These are phyloP conservation scores for Ceraclea dissimilis DNA, from an alignment of 2,888 invertebrate genomes.

Conservation along the genomic window DNA sequence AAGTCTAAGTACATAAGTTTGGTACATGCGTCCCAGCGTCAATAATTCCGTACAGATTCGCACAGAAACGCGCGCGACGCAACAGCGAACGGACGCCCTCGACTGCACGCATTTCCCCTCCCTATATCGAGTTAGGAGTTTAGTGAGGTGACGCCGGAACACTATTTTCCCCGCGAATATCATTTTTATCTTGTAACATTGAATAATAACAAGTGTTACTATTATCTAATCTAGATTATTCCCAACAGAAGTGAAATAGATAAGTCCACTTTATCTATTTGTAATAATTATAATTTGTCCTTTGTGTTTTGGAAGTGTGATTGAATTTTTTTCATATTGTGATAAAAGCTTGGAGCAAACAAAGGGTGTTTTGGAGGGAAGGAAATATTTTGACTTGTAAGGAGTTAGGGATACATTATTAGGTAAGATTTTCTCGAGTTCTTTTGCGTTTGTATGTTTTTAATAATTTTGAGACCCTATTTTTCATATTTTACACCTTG, in stretches of 20 bases:
- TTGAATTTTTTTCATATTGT: too few relatives aligned
- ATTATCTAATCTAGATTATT: not conserved
- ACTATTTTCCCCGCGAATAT: not conserved
- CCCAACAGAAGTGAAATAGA: not conserved
- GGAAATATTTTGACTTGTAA: not conserved
- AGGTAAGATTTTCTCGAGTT: too few relatives aligned
- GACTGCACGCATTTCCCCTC: not conserved
- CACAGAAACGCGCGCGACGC: slow-evolving; percentile 13
- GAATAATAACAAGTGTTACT: not conserved
- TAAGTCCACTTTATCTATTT: not conserved
- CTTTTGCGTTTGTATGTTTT: too few relatives aligned
- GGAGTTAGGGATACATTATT: too few relatives aligned
- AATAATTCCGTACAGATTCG: not conserved
- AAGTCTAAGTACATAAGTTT: too few relatives aligned
- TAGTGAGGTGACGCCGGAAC: not conserved
- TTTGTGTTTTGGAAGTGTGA: too few relatives aligned
- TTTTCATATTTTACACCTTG: too few relatives aligned
- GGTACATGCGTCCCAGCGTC: slow-evolving; percentile 1
- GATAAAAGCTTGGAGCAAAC: not conserved
- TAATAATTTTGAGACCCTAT: too few relatives aligned
- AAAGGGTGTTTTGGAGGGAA: slow-evolving; percentile 15
- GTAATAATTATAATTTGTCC: not conserved
- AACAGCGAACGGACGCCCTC: slow-evolving; percentile 3
- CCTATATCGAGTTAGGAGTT: not conserved
- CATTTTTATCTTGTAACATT: not conserved